Evolutionary conservation across 2,797 vertebrate genomes (phyloP), one percentile per base, ranked within the genome.

Genomic region (Sciurus carolinensis): DNA sequence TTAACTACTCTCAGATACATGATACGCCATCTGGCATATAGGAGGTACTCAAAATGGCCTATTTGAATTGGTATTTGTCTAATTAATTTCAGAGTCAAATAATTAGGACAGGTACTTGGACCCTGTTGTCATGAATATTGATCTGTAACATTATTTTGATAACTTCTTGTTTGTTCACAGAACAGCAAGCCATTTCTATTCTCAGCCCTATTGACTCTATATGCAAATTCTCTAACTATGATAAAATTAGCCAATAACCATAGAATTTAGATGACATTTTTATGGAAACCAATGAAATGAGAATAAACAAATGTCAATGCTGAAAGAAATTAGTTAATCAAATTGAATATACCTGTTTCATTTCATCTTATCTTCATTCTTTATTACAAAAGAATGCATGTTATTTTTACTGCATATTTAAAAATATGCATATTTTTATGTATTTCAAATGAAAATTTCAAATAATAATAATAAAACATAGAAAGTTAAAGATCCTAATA

Each of bases 101-200:
- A 86, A 67, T 83, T 28, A 91, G 71, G 20, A 59, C n/a, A 66
- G 39, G 39, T 94, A 85, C 54, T 80, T 86, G 75, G 39, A 76
- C 59, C 39, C 87, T 57, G 82, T 84, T 91, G 39, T 73, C 62
- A n/a, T 52, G 28, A 92, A 83, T 72, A 54, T 20, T 92, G 80
- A 71, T 79, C 59, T 84, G 8, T 81, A 85, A 50, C 44, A 80
- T 59, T 92, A 36, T 18, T 59, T 86, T 75, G 59, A 64, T 90
- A 44, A 87, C 20, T 86, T 95, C 64, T 67, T 64, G 85, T 91
- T 94, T 90, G n/a, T 94, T 90, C 47, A 76, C 33, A 72, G 50
- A 82, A 81, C 10, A 69, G 18, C 39, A 50, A 52, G n/a, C 90
- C 42, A 42, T 87, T 72, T 95, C 7, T 95, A 20, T 66, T 85